Percentiles rank a stretch among this genome's conserved stretches.
Evolutionary conservation across 92 coral and sea anemone species (phyloP).

Genomic region (Siderastrea radians): DNA sequence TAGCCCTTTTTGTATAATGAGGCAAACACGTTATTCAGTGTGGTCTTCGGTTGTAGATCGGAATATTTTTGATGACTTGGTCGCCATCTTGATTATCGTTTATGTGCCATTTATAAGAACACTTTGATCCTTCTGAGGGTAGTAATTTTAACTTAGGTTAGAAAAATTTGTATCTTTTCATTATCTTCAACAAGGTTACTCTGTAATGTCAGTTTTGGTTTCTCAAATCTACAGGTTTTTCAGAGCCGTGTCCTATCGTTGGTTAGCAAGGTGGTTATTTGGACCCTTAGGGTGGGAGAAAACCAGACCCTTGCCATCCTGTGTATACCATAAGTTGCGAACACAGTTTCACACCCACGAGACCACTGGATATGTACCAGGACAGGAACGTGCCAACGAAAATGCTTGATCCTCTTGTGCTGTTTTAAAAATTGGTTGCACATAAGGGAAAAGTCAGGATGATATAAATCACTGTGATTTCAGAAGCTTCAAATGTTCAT

Average conservation of each 20-base stretch:
- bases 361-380: conserved; percentile 9
- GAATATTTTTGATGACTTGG: too few species aligned
- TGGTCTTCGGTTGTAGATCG: too few species aligned
- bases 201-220: neutral
- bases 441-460: too few species aligned
- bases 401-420: neutral
- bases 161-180: neutral
- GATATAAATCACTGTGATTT: too few species aligned
- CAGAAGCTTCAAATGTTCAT: too few species aligned
- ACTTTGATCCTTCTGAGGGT: too few species aligned
- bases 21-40: too few species aligned
- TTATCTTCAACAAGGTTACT: neutral
- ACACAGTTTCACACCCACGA: neutral
- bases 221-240: neutral
- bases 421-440: neutral
- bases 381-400: conserved; percentile 11
- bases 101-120: too few species aligned
- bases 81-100: too few species aligned
- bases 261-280: conserved; percentile 34
- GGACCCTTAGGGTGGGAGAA: conserved; percentile 19
- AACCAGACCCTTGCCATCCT: neutral
- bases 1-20: too few species aligned
- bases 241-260: conserved; percentile 35
- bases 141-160: too few species aligned
- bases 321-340: conserved; percentile 1